phyloP scores from a whole-genome alignment of 2,113 vertebrate genomes.

The Neomonachus schauinslandi region DNA sequence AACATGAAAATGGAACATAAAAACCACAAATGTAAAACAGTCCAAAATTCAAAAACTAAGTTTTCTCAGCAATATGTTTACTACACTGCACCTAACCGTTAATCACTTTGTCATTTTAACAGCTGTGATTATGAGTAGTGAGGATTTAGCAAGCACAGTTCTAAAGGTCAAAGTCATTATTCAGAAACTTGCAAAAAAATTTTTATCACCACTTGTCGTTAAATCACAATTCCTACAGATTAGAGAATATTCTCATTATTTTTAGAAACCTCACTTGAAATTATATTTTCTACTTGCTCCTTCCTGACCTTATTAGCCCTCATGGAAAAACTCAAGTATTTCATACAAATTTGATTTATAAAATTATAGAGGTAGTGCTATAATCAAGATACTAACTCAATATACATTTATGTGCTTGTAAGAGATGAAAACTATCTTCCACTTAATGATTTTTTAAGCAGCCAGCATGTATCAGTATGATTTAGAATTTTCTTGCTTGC shows the following conservation, averaged over 20 bases:
- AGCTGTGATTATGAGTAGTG: not conserved
- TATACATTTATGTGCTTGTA: not conserved
- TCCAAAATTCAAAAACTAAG: not conserved
- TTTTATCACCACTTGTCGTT: not conserved
- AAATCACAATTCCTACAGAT: not conserved
- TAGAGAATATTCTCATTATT: not conserved
- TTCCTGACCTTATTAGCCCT: not conserved
- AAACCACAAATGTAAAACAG: not conserved
- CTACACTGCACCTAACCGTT: not conserved
- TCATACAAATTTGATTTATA: not conserved
- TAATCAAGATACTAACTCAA: not conserved
- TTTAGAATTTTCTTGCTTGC: not conserved
- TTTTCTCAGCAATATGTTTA: not conserved
- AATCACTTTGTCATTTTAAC: not conserved
- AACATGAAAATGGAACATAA: not conserved
- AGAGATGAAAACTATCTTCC: not conserved
- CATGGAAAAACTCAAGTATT: not conserved
- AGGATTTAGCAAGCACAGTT: not conserved
- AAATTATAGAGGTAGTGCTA: not conserved
- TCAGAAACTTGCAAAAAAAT: not conserved
- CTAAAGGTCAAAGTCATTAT: not conserved
- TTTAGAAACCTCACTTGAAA: conserved; percentile 8
- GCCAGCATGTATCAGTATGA: not conserved
- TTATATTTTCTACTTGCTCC: not conserved
- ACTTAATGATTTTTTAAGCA: not conserved